Base-by-base conservation (phyloP, 2,797 vertebrate species). In the Acropternis orthonyx region DNA sequence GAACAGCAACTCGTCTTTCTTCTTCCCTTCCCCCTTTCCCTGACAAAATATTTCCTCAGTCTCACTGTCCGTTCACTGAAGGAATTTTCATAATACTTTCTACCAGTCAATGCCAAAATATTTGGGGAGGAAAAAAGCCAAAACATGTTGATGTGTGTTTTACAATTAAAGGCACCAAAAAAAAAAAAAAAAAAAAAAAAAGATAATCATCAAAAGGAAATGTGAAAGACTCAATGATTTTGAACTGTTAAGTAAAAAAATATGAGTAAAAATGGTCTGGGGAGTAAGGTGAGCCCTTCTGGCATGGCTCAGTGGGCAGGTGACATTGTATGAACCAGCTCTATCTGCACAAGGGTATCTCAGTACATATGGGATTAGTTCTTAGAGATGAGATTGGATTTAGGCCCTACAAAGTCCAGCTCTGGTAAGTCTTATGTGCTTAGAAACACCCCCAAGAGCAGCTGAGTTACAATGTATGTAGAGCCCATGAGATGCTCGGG, bases 1-100 rank as follows among this genome's bases (percentile, higher is more conserved):
- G 80, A 95, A 91, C 67, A 97, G 89, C 77, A 96, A 68, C 95
- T 97, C 96, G 93, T 95, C 94, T 96, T 92, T 85, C 55, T 76
- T 90, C 37, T 92, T 91, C 36, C 51, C 39, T 66, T 69, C 84
- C 46, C 12, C 24, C 5, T 88, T 83, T 78, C 37, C 51, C 66
- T 83, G 83, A 84, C 49, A 97, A 94, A 92, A 93, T 16, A 79
- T 94, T 96, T 94, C 51, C 73, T 72, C 34, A 49, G 62, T 94
- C 51, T 89, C 54, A 37, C 52, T 89, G 37, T 65, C 80, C 73
- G 79, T 88, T 91, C 80, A 88, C 27, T 94, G 75, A 88, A 95
- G 73, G 92, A 67, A 48, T 89, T 92, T 92, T 87, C 76, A 78
- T 95, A 95, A 92, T 37, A 73, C 65, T 92, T 94, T 92, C 89